Conservation (phyloP, 2,113 vertebrate genomes). For the Riparia riparia region DNA sequence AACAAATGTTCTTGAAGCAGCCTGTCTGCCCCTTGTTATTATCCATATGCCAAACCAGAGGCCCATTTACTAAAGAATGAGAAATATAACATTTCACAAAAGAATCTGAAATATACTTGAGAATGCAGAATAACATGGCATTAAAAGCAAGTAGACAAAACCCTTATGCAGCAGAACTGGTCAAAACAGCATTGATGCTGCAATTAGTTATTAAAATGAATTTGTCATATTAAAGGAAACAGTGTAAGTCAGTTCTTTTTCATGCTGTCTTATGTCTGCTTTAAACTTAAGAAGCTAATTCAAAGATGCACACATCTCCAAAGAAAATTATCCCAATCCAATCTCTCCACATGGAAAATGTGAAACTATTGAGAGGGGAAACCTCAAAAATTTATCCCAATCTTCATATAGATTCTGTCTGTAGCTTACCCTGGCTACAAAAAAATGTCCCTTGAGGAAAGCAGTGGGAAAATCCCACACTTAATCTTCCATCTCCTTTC, state of each 20-base stretch:
- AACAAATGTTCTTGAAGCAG: background rate
- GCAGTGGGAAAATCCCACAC: background rate
- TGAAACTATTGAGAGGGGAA: background rate
- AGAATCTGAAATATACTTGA: background rate
- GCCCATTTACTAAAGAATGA: background rate
- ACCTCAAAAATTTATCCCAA: background rate
- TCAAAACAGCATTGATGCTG: background rate
- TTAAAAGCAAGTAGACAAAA: background rate
- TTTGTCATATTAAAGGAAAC: background rate
- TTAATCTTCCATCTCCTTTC: background rate
- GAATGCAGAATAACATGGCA: background rate
- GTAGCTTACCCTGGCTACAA: background rate
- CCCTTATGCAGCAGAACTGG: background rate
- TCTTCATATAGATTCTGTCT: conserved; percentile 1
- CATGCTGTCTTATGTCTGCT: background rate
- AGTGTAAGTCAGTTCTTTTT: background rate
- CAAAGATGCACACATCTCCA: background rate
- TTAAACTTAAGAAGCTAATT: conserved; percentile 7
- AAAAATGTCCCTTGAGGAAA: background rate
- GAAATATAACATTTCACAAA: background rate
- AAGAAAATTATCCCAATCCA: background rate
- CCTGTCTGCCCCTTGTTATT: background rate
- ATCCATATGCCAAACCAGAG: background rate
- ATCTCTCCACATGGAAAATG: background rate
- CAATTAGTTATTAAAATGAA: background rate